Conservation (phyloP, 2,888 invertebrate species). For the Dryococelus australis region DNA sequence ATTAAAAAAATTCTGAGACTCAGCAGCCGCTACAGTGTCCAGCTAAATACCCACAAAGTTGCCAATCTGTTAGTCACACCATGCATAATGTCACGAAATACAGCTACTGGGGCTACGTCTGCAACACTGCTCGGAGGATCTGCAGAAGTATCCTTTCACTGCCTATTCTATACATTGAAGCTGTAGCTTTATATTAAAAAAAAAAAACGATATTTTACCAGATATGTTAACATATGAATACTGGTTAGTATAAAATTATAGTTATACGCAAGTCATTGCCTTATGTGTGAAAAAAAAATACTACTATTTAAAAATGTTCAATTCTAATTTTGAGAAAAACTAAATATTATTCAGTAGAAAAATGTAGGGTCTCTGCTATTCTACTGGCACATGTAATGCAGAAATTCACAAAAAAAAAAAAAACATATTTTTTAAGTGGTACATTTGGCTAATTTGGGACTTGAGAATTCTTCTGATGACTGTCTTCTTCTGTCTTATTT, state of each 20-base stretch:
- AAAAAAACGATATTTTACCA: not conserved
- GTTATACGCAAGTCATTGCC: not conserved
- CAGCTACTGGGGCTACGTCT: not conserved
- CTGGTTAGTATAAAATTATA: not conserved
- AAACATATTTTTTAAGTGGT: not conserved
- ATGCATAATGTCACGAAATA: conserved; percentile 23
- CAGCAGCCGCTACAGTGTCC: not conserved
- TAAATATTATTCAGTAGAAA: not conserved
- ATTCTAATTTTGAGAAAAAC: not conserved
- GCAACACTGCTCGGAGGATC: not conserved
- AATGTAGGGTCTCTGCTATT: not conserved
- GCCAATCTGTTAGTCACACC: conserved; percentile 30
- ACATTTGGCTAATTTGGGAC: not conserved
- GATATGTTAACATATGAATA: not conserved
- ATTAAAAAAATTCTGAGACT: not conserved
- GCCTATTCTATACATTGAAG: not conserved
- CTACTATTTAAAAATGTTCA: not conserved
- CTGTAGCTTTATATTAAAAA: not conserved
- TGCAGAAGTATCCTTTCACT: not conserved
- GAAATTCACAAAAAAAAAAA: not conserved
- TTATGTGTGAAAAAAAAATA: not conserved
- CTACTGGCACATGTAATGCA: not conserved
- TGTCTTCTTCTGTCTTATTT: not conserved
- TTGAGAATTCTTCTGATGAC: not conserved
- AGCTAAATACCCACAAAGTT: not conserved